Evolutionary conservation across 2,113 vertebrate genomes (phyloP), one percentile per base, ranked within the genome.

Genomic region (Thamnaconus septentrionalis): DNA sequence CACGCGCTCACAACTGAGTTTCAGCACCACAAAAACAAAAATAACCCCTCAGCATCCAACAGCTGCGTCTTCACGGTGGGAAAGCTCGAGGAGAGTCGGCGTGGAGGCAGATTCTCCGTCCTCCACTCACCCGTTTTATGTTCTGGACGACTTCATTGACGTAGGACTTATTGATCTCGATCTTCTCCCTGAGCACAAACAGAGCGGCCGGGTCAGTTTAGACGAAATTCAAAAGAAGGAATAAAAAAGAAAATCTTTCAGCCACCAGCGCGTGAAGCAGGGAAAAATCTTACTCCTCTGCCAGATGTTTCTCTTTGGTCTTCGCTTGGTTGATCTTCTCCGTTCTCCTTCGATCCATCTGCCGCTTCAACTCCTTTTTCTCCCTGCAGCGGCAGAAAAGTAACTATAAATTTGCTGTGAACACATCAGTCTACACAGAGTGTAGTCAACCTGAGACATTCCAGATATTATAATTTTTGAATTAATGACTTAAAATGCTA

Each of bases 131-230:
- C 93, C 96, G 91, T 77, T 98, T 98, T 76, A 99, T 97, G 85
- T 95, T 96, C 78, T 99, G 96, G 48, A 99, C 97, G 58, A 99
- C 97, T 87, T 99, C 96, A 82, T 97, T 96, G 80, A 99, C 97
- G 59, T 97, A 98, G 0, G 96, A 95, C 11, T 96, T 94, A 81
- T 98, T 99, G 93, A 99, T 99, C 86, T 99, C 97, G 0, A 94
- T 95, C 90, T 99, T 99, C 91, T 99, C 97, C 83, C 97, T 99
- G 79, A 49, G 64, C 77, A 75, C 44, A 79, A 6, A 84, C 59
- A 80, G 41, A 70, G 52, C 65, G 43, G 66, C 0, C 11, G 53
- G 9, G 39, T 11, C 8, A 52, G 51, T 53, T 52, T 47, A 10
- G 9, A 9, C 5, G 8, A 41, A 40, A 4, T 8, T 40, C 3